These are phyloP conservation scores for Acropora yongei DNA, from an alignment of 64 coral and sea anemone genomes.

Conservation along the genomic window DNA sequence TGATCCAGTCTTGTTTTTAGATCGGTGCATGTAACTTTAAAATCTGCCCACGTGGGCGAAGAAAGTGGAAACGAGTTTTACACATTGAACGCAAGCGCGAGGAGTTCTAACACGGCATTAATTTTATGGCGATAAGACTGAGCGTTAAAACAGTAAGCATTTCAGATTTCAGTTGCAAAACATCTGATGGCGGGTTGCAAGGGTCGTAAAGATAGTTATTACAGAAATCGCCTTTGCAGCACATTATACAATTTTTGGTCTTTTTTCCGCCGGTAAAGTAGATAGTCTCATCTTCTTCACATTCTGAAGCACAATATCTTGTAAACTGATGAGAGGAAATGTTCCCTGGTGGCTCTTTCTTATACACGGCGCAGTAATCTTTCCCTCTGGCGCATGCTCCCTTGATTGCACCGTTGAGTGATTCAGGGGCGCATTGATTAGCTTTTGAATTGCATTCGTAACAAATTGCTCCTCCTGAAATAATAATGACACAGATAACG, in stretches of 20 bases:
- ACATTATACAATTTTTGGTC: conserved; percentile 15
- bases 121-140: not conserved
- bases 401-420: not conserved
- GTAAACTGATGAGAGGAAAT: conserved; percentile 16
- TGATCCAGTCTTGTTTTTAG: no score
- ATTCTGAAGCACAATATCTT: conserved; percentile 10
- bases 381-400: not conserved
- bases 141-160: not conserved
- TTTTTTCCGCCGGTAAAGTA: not conserved
- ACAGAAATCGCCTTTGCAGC: conserved; percentile 9
- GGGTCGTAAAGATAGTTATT: conserved; percentile 16
- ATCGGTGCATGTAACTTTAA: no score
- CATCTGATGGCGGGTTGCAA: conserved; percentile 10
- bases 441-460: conserved; percentile 15
- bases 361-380: not conserved
- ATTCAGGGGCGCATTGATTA: not conserved
- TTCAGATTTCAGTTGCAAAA: not conserved
- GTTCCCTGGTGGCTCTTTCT: conserved; percentile 22
- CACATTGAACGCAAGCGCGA: no score
- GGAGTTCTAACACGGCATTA: not conserved
- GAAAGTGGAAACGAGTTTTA: no score
- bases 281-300: not conserved
- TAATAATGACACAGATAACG: not conserved
- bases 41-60: no score
- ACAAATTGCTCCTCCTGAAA: conserved; percentile 15